Evolutionary conservation across 2,888 invertebrate genomes (phyloP).

Genomic region (Scaptomyza parva): DNA sequence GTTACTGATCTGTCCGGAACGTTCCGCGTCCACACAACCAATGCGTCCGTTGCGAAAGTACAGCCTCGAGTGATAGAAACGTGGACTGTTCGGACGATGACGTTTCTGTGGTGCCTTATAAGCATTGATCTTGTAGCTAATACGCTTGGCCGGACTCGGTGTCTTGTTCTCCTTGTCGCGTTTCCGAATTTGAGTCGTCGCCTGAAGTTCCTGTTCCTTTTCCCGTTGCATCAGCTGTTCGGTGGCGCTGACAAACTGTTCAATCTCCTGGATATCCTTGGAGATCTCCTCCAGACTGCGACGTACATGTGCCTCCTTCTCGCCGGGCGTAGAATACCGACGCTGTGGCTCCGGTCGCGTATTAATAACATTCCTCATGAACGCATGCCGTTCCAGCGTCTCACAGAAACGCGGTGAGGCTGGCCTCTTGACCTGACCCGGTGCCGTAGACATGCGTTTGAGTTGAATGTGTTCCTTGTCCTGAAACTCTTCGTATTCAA

Average conservation of each 20-base stretch:
- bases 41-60: slow-evolving; percentile 85
- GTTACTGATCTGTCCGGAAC: slow-evolving; percentile 79
- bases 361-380: slow-evolving; percentile 83
- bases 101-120: slow-evolving; percentile 76
- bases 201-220: slow-evolving; percentile 74
- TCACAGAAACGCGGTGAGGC: slow-evolving; percentile 82
- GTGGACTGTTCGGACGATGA: slow-evolving; percentile 78
- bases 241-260: slow-evolving; percentile 84
- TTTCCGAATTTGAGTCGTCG: slow-evolving; percentile 49
- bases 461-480: slow-evolving; percentile 40
- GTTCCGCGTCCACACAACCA: slow-evolving; percentile 84
- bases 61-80: slow-evolving; percentile 82
- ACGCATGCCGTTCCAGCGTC: slow-evolving; percentile 83
- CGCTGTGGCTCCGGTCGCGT: slow-evolving; percentile 70
- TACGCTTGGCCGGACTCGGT: slow-evolving; percentile 72
- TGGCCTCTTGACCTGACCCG: slow-evolving; percentile 39
- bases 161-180: slow-evolving; percentile 83
- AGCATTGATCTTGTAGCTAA: slow-evolving; percentile 84
- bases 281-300: slow-evolving; percentile 85
- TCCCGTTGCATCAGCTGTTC: slow-evolving; percentile 83
- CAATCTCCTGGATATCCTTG: slow-evolving; percentile 84
- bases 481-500: slow-evolving; percentile 82
- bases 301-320: slow-evolving; percentile 83
- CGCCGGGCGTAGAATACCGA: slow-evolving; percentile 81
- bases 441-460: slow-evolving; percentile 70